Percentiles rank a stretch among this genome's conserved stretches.
phyloP scores from a whole-genome alignment of 92 coral and sea anemone species.

The Ricordea florida region DNA sequence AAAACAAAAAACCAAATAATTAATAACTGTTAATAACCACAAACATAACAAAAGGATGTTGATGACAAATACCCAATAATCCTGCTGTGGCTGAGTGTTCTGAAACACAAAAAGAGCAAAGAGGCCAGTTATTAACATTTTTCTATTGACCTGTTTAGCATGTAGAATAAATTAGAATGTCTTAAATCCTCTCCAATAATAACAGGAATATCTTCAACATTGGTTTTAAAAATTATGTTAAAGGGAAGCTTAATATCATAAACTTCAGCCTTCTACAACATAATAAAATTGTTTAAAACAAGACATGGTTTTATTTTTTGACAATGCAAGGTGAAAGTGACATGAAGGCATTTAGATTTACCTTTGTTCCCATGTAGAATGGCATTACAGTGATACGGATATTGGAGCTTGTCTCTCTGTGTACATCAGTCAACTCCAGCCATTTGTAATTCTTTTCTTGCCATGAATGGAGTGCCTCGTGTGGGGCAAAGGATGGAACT shows the following conservation, averaged over 20 bases:
- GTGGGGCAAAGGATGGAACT: conserved; percentile 83
- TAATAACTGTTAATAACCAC: not conserved
- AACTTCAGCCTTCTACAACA: no score
- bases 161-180: no score
- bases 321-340: not conserved
- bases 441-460: conserved; percentile 93
- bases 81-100: conserved; percentile 79
- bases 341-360: not conserved
- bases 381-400: conserved; percentile 96
- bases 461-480: conserved; percentile 88
- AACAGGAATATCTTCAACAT: no score
- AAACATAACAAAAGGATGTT: not conserved
- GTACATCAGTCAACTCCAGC: conserved; percentile 96
- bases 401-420: conserved; percentile 88
- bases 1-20: not conserved
- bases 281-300: no score
- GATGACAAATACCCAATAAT: conserved; percentile 85
- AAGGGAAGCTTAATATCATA: no score
- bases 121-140: not conserved
- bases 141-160: no score
- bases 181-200: no score
- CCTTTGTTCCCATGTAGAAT: conserved; percentile 98
- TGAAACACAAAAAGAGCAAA: conserved; percentile 10
- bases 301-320: no score
- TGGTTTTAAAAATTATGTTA: no score